Percentiles rank a stretch among this genome's conserved stretches.
These are phyloP conservation scores for Agrilus mali DNA, from an alignment of 2,888 invertebrate genomes.

Conservation along the genomic window DNA sequence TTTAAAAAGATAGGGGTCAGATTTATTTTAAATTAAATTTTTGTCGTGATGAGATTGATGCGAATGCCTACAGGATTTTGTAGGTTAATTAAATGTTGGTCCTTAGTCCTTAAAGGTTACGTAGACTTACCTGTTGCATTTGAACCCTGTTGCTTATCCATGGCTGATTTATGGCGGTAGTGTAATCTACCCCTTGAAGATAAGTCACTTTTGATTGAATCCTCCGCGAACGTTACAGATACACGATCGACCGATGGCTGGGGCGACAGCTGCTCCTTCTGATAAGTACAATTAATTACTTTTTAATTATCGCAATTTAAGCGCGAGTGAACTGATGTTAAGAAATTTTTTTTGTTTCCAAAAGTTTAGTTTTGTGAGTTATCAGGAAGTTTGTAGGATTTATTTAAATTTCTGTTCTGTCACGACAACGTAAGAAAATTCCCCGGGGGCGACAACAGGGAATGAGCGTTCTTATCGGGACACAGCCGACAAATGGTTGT, in stretches of 20 bases:
- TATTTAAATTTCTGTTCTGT: too few relatives aligned
- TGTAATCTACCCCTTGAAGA: conserved; percentile 10
- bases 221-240: conserved; percentile 60
- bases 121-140: conserved; percentile 16
- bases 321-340: too few relatives aligned
- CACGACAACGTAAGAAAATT: too few relatives aligned
- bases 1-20: too few relatives aligned
- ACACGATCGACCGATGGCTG: conserved; percentile 58
- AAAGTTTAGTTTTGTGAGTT: not conserved
- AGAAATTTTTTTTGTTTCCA: too few relatives aligned
- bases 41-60: too few relatives aligned
- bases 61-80: too few relatives aligned
- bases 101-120: not conserved
- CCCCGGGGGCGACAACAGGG: not conserved
- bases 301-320: not conserved
- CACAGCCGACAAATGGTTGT: conserved; percentile 11
- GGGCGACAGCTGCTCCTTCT: conserved; percentile 49
- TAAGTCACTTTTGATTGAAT: conserved; percentile 26
- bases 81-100: too few relatives aligned
- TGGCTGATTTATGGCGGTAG: conserved; percentile 12
- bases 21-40: too few relatives aligned
- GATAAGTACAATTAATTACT: conserved; percentile 8
- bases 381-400: too few relatives aligned
- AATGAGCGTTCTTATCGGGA: conserved; percentile 9
- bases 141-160: conserved; percentile 26